Base-by-base conservation (phyloP, 1,140 invertebrate genomes). In the Drosophila insularis region DNA sequence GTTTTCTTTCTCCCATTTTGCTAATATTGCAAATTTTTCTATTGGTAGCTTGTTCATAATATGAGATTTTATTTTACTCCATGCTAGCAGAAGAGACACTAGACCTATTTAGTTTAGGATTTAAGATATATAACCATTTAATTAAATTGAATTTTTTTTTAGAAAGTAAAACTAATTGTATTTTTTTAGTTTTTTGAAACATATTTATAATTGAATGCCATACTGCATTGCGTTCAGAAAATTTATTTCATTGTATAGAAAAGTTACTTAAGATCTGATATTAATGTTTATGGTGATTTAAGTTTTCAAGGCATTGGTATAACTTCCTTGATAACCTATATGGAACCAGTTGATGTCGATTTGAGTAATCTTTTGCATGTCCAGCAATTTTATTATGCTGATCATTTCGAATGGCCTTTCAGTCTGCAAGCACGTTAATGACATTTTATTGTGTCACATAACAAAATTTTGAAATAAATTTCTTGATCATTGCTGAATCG, bases 381-480 rank as follows among this genome's bases (percentile, higher is more conserved):
- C 1, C 46, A 55, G 7, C 71, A 81, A 17, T 81, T 81, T 40
- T 43, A 68, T 31, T 56, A 50, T 2, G 70, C 43, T 0, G 65
- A 58, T 0, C 79, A 68, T 1, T 81, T 81, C n/a, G 23, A 68
- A 64, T 81, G 79, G 80, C 74, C 71, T 0, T 77, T 74, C 2
- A 56, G 71, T 1, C 54, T 81, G 21, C 74, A 74, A 19, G 55
- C 54, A 4, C 32, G 61, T 4, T 35, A 46, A 3, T 6, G 7
- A n/a, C n/a, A n/a, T n/a, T 46, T 74, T 1, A 74, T 86, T 23
- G 11, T 85, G 14, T 71, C 50, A 2, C 61, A 70, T 86, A n/a
- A 40, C 10, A 10, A 43, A 78, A 14, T 53, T 71, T 1, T 81
- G 74, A 0, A 21, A 17, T 1, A 35, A 81, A 8, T 85, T 85